Evolutionary conservation across 2,113 vertebrate species (phyloP).

Genomic region (Rhynchopsitta pachyrhyncha): DNA sequence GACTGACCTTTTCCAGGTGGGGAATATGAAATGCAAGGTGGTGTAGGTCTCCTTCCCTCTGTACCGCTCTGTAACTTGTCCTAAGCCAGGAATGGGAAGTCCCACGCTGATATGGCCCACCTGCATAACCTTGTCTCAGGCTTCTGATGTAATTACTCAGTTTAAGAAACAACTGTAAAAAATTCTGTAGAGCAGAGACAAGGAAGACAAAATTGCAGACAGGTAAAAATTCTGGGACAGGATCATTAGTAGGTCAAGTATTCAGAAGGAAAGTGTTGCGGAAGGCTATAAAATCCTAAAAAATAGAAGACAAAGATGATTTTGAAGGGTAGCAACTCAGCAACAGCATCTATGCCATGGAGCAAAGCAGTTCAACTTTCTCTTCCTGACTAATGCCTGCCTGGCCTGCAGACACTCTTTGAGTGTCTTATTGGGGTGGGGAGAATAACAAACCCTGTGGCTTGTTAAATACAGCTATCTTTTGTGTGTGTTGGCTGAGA

Average conservation of each 20-base stretch:
- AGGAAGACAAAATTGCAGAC: background rate
- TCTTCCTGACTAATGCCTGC: background rate
- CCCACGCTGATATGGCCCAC: background rate
- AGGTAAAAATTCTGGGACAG: background rate
- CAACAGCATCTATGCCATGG: background rate
- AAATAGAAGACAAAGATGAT: background rate
- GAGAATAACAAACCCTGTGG: background rate
- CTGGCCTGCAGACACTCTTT: background rate
- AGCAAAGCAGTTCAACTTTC: background rate
- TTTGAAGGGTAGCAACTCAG: background rate
- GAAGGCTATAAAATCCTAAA: background rate
- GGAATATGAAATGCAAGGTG: background rate
- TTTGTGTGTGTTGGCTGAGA: background rate
- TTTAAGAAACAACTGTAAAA: background rate
- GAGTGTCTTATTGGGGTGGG: background rate
- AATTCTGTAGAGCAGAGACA: background rate
- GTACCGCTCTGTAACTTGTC: background rate
- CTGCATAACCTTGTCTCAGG: background rate
- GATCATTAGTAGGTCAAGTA: background rate
- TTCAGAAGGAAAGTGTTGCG: background rate
- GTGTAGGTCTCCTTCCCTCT: background rate
- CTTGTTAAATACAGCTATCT: background rate
- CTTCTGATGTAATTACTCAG: background rate
- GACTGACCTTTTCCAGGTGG: background rate
- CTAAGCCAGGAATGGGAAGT: background rate